phyloP scores from a whole-genome alignment of 2,888 invertebrate species.

The Tryphoninae sp. region DNA sequence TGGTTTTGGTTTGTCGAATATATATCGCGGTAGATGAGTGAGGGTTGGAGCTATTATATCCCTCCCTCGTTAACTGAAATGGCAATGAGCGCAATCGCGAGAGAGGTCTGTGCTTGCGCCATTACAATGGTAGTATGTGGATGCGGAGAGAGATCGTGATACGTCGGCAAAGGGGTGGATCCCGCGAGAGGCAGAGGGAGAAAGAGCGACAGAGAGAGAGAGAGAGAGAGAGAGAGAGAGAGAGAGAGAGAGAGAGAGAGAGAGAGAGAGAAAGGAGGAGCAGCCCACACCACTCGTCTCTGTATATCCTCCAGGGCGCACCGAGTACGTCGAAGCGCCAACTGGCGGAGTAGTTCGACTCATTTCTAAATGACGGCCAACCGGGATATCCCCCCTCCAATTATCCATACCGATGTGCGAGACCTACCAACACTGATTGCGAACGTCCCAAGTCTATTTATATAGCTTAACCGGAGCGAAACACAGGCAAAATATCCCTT shows the following conservation, averaged over 20 bases:
- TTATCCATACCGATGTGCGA: constrained; percentile 34
- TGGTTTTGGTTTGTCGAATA: constrained; percentile 24
- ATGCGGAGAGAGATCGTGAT: constrained; percentile 45
- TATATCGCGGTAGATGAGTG: not conserved
- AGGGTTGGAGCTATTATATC: not conserved
- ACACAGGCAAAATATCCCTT: constrained; percentile 79
- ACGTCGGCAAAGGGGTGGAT: constrained; percentile 69
- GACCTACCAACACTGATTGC: constrained; percentile 76
- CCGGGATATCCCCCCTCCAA: constrained; percentile 63
- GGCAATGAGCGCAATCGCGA: constrained; percentile 57
- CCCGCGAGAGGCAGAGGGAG: constrained; percentile 59
- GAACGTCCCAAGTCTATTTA: constrained; percentile 79
- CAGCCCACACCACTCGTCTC: constrained; percentile 45
- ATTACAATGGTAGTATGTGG: constrained; percentile 53
- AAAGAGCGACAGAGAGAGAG: constrained; percentile 39
- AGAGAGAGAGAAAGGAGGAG: constrained; percentile 44
- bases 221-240: constrained; percentile 40
- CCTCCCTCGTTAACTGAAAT: constrained; percentile 12
- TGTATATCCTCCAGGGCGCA: constrained; percentile 53
- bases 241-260: constrained; percentile 40
- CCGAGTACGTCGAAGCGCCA: constrained; percentile 10
- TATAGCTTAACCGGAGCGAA: constrained; percentile 80
- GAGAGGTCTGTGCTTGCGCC: constrained; percentile 25
- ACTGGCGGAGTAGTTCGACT: constrained; percentile 61
- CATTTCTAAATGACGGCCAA: constrained; percentile 75